These are phyloP conservation scores for Tiliacea citrago DNA, from an alignment of 2,888 invertebrate species.

Conservation along the genomic window DNA sequence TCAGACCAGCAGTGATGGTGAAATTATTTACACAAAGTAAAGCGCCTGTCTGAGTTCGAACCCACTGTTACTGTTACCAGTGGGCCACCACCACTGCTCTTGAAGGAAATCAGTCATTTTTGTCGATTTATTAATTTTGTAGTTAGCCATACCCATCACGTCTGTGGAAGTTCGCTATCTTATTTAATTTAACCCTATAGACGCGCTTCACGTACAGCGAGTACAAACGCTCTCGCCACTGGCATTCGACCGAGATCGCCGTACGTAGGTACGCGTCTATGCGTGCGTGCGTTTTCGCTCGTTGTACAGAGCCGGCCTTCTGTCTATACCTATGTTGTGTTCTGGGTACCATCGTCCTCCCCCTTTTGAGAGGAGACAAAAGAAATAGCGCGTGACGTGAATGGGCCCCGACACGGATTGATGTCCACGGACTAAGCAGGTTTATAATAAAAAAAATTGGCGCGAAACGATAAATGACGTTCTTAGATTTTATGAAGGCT, in stretches of 20 bases:
- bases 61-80: no score
- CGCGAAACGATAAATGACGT: constrained; percentile 53
- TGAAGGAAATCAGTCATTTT: no score
- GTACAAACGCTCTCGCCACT: background rate
- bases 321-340: background rate
- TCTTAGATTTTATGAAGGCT: constrained; percentile 51
- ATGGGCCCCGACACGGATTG: constrained; percentile 67
- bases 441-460: constrained; percentile 62
- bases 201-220: background rate
- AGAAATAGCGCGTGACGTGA: constrained; percentile 71
- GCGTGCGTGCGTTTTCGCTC: background rate
- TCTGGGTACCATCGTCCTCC: constrained; percentile 29
- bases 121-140: no score
- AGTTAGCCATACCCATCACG: no score
- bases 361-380: constrained; percentile 68
- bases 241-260: background rate
- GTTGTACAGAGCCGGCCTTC: background rate
- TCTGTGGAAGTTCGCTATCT: no score
- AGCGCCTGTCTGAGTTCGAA: no score
- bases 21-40: no score
- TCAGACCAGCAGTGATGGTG: no score
- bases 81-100: no score
- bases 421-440: constrained; percentile 62
- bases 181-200: no score
- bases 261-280: background rate